A percentile compares a stretch with the other conserved stretches of the same genome.
phyloP scores from a whole-genome alignment of 2,797 vertebrate genomes.

The Sebastiscus albofasciatus region DNA sequence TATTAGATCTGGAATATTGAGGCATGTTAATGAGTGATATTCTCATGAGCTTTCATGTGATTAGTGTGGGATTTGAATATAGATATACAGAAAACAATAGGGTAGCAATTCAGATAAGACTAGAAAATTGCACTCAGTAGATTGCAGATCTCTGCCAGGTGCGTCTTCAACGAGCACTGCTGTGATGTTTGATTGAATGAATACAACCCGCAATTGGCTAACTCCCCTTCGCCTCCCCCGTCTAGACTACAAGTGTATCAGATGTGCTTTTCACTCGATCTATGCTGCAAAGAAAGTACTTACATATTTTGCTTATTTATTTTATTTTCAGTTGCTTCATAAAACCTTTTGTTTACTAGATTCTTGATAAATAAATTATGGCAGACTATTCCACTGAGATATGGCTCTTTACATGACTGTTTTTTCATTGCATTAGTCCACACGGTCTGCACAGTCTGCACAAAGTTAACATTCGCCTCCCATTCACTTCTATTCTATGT shows the following conservation, averaged over 20 bases:
- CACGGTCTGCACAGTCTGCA: too few species aligned
- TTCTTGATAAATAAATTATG: background rate
- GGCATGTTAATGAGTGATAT: background rate
- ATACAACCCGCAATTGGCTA: background rate
- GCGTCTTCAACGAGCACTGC: background rate
- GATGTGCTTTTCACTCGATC: too few species aligned
- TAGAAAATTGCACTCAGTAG: background rate
- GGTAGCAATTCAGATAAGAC: background rate
- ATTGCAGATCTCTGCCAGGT: background rate
- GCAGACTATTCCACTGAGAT: background rate
- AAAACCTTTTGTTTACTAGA: background rate
- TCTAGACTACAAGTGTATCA: too few species aligned
- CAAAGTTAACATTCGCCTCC: too few species aligned
- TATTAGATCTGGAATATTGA: background rate
- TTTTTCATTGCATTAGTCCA: background rate
- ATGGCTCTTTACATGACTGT: background rate
- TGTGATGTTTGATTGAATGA: background rate
- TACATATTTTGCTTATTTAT: too few species aligned
- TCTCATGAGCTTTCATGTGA: background rate
- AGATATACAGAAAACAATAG: background rate
- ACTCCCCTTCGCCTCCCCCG: too few species aligned
- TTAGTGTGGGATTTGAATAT: constrained; percentile 10
- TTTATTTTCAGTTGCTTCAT: background rate
- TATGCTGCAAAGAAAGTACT: too few species aligned
- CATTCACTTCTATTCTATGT: too few species aligned